phyloP scores from a whole-genome alignment of 2,888 invertebrate species.

The Linnaemya vulpina region DNA sequence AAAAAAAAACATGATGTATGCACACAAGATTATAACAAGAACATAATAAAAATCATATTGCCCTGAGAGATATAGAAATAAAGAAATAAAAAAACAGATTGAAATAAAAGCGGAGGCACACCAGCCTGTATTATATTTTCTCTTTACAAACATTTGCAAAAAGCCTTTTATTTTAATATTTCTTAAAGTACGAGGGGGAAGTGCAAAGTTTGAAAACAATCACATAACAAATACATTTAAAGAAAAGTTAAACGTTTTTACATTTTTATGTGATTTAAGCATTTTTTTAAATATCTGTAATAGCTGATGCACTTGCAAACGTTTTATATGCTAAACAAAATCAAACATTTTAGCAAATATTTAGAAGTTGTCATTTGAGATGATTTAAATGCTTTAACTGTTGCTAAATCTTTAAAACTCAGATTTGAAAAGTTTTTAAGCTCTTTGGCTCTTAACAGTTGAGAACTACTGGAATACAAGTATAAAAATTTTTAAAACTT shows the following conservation, averaged over 20 bases:
- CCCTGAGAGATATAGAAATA: background rate
- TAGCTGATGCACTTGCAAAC: too few species aligned
- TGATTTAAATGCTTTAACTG: too few species aligned
- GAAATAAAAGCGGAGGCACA: slow-evolving; percentile 7
- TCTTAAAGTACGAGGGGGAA: background rate
- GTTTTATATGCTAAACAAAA: too few species aligned
- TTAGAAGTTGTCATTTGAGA: too few species aligned
- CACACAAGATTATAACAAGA: background rate
- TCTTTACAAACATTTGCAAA: slow-evolving; percentile 49
- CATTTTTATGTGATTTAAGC: too few species aligned
- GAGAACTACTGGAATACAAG: too few species aligned
- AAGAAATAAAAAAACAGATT: background rate
- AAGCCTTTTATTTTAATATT: slow-evolving; percentile 21
- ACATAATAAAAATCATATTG: slow-evolving; percentile 43
- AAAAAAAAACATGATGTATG: slow-evolving; percentile 16
- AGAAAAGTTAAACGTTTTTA: background rate
- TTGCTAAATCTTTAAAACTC: too few species aligned
- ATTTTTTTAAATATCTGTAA: too few species aligned
- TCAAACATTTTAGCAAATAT: too few species aligned
- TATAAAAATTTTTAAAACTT: too few species aligned
- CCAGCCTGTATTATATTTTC: slow-evolving; percentile 18
- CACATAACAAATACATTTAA: background rate
- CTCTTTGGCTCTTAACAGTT: too few species aligned
- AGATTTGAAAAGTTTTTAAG: too few species aligned
- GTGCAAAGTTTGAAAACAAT: background rate